A percentile compares a stretch with the other conserved stretches of the same genome.
Evolutionary conservation across 37 sponge, comb jelly and placozoan genomes (phyloP).

Genomic region (Aplysina aerophoba): DNA sequence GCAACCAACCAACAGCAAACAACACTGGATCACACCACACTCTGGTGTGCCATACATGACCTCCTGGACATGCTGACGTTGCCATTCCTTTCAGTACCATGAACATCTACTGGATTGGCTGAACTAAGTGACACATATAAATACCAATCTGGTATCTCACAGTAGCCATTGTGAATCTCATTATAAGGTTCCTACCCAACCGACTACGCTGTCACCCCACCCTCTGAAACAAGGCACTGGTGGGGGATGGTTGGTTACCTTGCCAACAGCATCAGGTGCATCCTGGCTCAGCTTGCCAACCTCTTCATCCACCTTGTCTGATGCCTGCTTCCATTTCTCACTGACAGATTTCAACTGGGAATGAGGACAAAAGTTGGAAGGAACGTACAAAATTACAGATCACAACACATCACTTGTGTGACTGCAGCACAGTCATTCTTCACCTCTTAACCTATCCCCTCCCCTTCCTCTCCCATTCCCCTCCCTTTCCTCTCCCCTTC

Average conservation of each 20-base stretch:
- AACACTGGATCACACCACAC: no score
- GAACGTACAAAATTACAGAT: constrained; percentile 22
- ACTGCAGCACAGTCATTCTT: neutral
- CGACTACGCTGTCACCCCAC: no score
- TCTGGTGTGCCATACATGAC: no score
- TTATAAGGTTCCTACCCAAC: no score
- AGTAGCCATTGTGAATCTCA: no score
- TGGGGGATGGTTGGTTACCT: neutral
- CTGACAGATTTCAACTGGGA: neutral
- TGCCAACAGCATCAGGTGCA: neutral
- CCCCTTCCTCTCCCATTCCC: constrained; percentile 18
- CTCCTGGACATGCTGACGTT: no score
- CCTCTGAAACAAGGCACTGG: neutral
- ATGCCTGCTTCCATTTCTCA: constrained; percentile 9
- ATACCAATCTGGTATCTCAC: no score
- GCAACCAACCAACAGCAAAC: no score
- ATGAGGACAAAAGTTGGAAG: constrained; percentile 11
- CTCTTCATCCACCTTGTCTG: neutral
- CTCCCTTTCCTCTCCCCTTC: constrained; percentile 36
- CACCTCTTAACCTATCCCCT: constrained; percentile 15
- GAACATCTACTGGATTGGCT: no score
- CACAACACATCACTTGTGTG: neutral
- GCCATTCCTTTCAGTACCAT: no score
- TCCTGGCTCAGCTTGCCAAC: neutral
- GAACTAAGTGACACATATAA: no score